Base-by-base conservation (phyloP, 2,797 vertebrate species). In the Adrianichthys oophorus region DNA sequence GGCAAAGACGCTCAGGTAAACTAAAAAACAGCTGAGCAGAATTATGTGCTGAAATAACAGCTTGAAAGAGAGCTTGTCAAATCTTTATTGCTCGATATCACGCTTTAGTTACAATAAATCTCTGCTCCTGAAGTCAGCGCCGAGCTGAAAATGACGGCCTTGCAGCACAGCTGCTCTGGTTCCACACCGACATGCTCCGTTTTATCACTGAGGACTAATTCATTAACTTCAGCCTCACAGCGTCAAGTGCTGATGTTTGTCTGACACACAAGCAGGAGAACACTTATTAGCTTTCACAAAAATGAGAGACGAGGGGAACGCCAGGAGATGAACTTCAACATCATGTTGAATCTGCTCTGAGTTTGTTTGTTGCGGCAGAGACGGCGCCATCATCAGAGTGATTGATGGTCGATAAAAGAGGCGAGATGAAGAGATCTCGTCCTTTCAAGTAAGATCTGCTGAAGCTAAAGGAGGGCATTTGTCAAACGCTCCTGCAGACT, bases 321-420 rank as follows among this genome's bases (percentile, higher is more conserved):
- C 70, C 78, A 82, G 80, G 55, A 78, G 72, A 63, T 82, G 77
- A 85, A 77, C 80, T 87, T 80, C 78, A 76, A 71, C 79, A 80
- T 80, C 53, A 51, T 16, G 42, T 18, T 3, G 26, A 26, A 26
- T 1, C 26, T 26, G 24, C 24, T 26, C 24, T 6, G 5, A 6
- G 26, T 26, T 26, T 26, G 48, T 48, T 71, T 68, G 58, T 19
- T 42, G 62, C 37, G 19, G 68, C 49, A 0, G 43, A 49, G 42
- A 61, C 48, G 40, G 56, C 18, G 24, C 45, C 64, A 60, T 52
- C 37, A 46, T 53, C 43, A 51, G 52, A 70, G 72, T 18, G 48
- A 67, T 51, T 74, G 67, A 76, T 62, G 15, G 65, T 63, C 54
- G 41, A 76, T 74, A 69, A 79, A 70, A 82, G 58, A 62, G 60